These are phyloP conservation scores for Calidris pygmaea DNA, from an alignment of 2,113 vertebrate species.

Conservation along the genomic window DNA sequence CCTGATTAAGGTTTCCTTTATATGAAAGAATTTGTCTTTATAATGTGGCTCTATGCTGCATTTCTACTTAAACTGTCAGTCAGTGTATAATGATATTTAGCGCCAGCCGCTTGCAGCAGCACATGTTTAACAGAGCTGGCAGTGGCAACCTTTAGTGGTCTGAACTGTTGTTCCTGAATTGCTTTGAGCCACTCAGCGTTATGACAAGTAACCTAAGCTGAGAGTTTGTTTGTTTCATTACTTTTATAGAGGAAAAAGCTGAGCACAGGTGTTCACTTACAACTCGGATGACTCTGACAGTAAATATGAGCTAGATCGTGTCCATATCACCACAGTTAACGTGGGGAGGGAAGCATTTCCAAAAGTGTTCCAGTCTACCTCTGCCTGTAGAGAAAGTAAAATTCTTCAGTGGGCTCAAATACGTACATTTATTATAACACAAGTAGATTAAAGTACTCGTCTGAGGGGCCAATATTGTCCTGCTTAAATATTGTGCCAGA, in stretches of 20 bases:
- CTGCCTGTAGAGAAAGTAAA: background rate
- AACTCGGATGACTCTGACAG: background rate
- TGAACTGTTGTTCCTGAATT: background rate
- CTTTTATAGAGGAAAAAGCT: background rate
- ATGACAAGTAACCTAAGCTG: background rate
- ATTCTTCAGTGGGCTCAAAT: background rate
- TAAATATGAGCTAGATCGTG: background rate
- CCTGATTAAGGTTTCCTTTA: background rate
- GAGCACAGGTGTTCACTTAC: background rate
- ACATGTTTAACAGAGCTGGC: constrained; percentile 31
- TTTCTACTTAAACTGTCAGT: constrained; percentile 55
- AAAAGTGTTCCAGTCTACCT: background rate
- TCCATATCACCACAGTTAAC: background rate
- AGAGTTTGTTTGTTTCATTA: background rate
- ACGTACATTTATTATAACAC: background rate
- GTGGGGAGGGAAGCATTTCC: background rate
- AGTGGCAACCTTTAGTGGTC: background rate
- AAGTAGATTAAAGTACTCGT: background rate
- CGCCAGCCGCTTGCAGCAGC: constrained; percentile 48
- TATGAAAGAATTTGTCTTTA: background rate
- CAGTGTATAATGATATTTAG: constrained; percentile 15
- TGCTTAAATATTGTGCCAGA: background rate
- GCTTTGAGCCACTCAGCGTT: background rate
- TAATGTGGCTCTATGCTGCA: background rate
- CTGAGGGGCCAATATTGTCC: background rate